Evolutionary conservation across 2,113 vertebrate species (phyloP).

Genomic region (Circaetus gallicus): DNA sequence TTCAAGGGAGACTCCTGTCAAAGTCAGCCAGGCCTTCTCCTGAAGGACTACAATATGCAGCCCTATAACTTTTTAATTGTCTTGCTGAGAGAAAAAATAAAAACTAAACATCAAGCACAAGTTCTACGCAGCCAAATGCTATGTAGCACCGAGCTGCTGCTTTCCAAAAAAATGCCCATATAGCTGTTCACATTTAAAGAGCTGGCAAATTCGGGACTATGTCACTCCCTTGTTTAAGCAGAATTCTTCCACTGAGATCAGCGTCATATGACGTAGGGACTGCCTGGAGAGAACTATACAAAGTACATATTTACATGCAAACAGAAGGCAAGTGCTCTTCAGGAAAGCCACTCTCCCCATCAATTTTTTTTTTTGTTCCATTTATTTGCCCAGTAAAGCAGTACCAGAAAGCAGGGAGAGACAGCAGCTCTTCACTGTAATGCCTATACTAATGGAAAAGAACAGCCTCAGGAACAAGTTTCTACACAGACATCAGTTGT

Average conservation of each 20-base stretch:
- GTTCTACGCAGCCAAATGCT: background rate
- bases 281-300: background rate
- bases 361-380: background rate
- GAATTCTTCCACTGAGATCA: background rate
- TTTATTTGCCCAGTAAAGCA: background rate
- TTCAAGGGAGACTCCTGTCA: background rate
- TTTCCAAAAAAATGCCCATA: background rate
- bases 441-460: background rate
- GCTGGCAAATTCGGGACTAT: background rate
- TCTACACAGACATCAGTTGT: background rate
- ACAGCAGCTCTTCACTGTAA: background rate
- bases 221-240: background rate
- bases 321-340: background rate
- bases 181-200: background rate
- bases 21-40: background rate
- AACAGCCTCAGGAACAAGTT: background rate
- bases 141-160: background rate
- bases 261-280: fast-evolving
- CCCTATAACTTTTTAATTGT: background rate
- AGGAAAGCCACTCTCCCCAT: background rate
- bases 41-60: background rate
- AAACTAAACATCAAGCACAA: background rate
- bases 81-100: background rate
- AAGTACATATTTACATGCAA: background rate
- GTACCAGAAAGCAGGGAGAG: background rate